phyloP scores from a whole-genome alignment of 2,113 vertebrate species.

The Lota lota region DNA sequence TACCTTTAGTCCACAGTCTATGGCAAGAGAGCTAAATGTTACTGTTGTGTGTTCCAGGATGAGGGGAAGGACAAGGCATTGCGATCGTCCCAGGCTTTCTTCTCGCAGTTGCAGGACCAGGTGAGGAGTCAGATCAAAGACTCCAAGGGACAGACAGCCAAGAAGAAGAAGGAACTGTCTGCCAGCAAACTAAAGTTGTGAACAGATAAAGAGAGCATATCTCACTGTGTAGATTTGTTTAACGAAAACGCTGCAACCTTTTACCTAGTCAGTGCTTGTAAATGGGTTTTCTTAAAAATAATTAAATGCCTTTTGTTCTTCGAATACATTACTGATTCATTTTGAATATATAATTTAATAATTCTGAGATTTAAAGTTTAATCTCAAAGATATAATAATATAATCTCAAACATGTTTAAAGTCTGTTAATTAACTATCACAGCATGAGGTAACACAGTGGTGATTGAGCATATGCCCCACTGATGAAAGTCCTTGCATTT shows the following conservation, averaged over 20 bases:
- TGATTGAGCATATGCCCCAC: no score
- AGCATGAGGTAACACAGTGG: no score
- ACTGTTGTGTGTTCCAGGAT: conserved; percentile 71
- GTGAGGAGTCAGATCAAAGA: conserved; percentile 90
- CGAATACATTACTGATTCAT: neutral
- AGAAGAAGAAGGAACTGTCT: conserved; percentile 81
- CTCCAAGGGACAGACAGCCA: conserved; percentile 74
- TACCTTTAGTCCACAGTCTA: no score
- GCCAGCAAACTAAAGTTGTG: conserved; percentile 89
- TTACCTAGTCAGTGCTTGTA: conserved; percentile 24
- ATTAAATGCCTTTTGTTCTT: conserved; percentile 1
- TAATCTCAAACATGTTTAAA: no score
- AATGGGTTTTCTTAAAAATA: conserved; percentile 31
- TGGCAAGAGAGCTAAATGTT: neutral
- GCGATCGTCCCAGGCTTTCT: conserved; percentile 92
- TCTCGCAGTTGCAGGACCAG: conserved; percentile 94
- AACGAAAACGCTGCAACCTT: conserved; percentile 26
- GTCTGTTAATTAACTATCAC: no score
- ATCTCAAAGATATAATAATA: no score
- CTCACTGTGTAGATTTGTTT: conserved; percentile 57
- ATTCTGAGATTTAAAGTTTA: no score
- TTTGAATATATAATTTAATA: neutral
- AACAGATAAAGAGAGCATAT: conserved; percentile 10
- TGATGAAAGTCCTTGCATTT: no score
- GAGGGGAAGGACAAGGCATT: conserved; percentile 92